phyloP scores from a whole-genome alignment of 2,888 invertebrate species.

The Nomada ruficornis region DNA sequence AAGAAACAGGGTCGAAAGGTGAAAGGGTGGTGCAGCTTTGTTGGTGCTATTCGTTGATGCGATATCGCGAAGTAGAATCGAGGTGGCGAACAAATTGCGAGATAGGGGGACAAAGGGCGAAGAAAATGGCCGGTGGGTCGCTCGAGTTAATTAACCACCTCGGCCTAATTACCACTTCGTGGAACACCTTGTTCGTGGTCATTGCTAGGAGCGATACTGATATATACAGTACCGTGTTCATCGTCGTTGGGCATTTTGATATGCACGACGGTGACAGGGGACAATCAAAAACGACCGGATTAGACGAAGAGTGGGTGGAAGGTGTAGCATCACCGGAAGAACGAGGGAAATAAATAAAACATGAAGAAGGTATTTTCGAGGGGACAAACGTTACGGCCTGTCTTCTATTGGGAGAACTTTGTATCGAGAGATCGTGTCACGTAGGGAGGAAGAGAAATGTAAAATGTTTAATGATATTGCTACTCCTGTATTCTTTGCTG shows the following conservation, averaged over 20 bases:
- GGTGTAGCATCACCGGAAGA: conserved; percentile 6
- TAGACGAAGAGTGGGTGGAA: conserved; percentile 20
- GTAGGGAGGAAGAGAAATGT: conserved; percentile 35
- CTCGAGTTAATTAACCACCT: conserved; percentile 39
- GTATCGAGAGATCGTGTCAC: conserved; percentile 22
- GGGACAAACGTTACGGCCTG: conserved; percentile 29
- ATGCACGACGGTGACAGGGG: conserved; percentile 15
- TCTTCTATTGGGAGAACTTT: conserved; percentile 14
- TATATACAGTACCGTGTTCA: neutral
- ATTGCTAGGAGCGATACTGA: neutral
- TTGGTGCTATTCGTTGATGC: conserved; percentile 23
- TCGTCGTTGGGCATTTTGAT: conserved; percentile 9
- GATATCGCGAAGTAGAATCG: conserved; percentile 41
- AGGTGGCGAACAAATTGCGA: conserved; percentile 15
- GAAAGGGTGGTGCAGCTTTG: neutral
- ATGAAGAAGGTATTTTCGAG: conserved; percentile 46
- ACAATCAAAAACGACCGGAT: conserved; percentile 35
- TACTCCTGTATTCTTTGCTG: conserved; percentile 22
- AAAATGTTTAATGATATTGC: conserved; percentile 30
- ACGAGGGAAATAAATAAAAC: conserved; percentile 59
- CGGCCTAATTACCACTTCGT: conserved; percentile 32
- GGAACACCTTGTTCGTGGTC: neutral
- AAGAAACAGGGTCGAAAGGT: conserved; percentile 31
- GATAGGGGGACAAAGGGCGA: conserved; percentile 10
- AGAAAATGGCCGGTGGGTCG: conserved; percentile 12